Conservation (phyloP, 30 jellyfish, hydroid and myxozoan genomes). For the Turritopsis rubra region DNA sequence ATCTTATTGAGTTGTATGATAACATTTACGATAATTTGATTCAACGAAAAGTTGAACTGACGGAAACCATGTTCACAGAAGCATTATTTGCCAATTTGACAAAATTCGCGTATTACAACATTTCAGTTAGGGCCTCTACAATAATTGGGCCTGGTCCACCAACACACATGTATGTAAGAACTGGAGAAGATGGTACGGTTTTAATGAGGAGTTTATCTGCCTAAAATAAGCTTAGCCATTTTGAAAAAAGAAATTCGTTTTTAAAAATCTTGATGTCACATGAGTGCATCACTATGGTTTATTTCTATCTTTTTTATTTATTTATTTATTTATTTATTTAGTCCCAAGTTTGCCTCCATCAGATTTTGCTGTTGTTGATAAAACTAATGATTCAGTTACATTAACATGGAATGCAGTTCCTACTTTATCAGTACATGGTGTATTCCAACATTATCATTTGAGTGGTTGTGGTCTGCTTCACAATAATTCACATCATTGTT, state of each 20-base stretch:
- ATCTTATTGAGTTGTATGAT: neutral
- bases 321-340: neutral
- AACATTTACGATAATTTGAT: neutral
- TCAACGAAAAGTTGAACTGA: neutral
- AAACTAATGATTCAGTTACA: conserved; percentile 5
- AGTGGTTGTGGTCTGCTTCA: neutral
- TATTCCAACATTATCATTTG: neutral
- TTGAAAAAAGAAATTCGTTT: too few relatives aligned
- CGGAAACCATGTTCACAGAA: neutral
- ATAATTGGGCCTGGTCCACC: conserved; percentile 7
- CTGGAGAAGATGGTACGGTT: conserved; percentile 8
- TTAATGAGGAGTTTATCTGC: too few relatives aligned
- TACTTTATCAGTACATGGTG: conserved; percentile 1
- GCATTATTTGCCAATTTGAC: neutral
- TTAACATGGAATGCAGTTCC: conserved; percentile 13
- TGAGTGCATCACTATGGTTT: too few relatives aligned
- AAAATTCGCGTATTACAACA: neutral
- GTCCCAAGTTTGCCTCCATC: conserved; percentile 17
- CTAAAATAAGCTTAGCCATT: too few relatives aligned
- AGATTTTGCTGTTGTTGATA: neutral
- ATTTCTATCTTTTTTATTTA: neutral
- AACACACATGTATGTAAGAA: neutral
- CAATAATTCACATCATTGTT: neutral
- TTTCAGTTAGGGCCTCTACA: neutral
- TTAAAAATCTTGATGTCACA: too few relatives aligned